A percentile compares a stretch with the other conserved stretches of the same genome.
Conservation (phyloP, 2,888 invertebrate species). For the Acronicta alni region DNA sequence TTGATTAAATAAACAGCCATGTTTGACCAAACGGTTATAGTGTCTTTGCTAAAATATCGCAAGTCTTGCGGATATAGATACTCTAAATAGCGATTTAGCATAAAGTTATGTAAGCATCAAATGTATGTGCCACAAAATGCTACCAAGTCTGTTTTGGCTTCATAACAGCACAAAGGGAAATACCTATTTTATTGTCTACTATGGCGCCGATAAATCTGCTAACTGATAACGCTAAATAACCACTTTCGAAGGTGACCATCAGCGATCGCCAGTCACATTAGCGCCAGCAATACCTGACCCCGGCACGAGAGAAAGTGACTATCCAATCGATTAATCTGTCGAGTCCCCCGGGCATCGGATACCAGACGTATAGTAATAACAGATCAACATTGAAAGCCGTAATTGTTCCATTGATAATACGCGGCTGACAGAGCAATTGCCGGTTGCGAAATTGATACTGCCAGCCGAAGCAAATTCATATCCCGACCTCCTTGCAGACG, state of each 20-base stretch:
- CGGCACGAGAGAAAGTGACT: conserved; percentile 76
- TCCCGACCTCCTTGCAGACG: conserved; percentile 53
- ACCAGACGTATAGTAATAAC: conserved; percentile 78
- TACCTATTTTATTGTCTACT: conserved; percentile 71
- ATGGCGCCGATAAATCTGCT: conserved; percentile 55
- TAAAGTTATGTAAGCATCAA: conserved; percentile 12
- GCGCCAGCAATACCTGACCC: conserved; percentile 76
- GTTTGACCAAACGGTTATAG: conserved; percentile 53
- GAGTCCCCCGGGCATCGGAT: conserved; percentile 73
- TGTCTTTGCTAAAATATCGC: conserved; percentile 51
- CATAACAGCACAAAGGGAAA: conserved; percentile 30
- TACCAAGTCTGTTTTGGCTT: conserved; percentile 5
- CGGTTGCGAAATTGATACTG: conserved; percentile 69
- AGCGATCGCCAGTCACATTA: conserved; percentile 61
- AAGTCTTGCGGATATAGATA: conserved; percentile 25
- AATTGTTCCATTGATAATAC: conserved; percentile 80
- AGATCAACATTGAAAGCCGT: conserved; percentile 70
- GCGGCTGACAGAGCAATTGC: conserved; percentile 73
- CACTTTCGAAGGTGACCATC: conserved; percentile 65
- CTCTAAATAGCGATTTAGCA: conserved; percentile 19
- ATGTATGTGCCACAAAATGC: not conserved
- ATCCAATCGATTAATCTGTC: conserved; percentile 80
- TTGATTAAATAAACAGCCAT: conserved; percentile 54
- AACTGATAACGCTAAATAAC: conserved; percentile 75
- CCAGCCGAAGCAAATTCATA: conserved; percentile 61